Base-by-base conservation (phyloP, 2,113 vertebrate genomes). In the Platichthys stellatus region DNA sequence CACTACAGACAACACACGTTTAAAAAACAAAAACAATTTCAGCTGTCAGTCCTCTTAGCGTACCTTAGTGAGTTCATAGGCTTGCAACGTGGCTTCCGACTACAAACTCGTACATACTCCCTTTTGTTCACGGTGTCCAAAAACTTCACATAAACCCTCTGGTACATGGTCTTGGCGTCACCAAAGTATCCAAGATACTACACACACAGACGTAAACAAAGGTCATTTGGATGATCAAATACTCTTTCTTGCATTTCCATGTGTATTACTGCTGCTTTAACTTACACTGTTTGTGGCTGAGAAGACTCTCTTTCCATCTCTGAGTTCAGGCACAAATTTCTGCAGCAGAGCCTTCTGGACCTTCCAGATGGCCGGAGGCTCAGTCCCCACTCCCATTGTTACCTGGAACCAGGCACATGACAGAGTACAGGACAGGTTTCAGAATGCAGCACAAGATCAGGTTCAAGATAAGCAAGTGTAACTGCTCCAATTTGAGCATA, bases 351-450 rank as follows among this genome's bases (percentile, higher is more conserved):
- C 98, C 90, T 99, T 99, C 85, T 99, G 98, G 54, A 99, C 98
- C 89, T 99, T 99, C 98, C 98, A 99, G 88, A 99, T 98, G 86
- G 98, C 97, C 84, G 98, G 98, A 71, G 98, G 97, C 74, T 99
- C 97, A 80, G 88, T 95, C 69, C 98, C 98, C 53, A 90, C 92
- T 92, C 90, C 95, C 94, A 99, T 93, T 74, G 96, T 96, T 87
- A 94, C 92, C 98, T 99, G 80, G 38, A 89, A 15, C 51, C 26
- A 80, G 14, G 31, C 20, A 54, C 26, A 80, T 15, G 31, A 84
- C 17, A 80, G 6, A 23, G 2, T 47, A 14, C 24, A 73, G 4
- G 28, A 40, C 5, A 76, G 2, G 2, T 2, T 54, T 85, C 64
- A 88, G 65, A 13, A 54, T 31, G 40, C 10, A 26, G 26, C 8